A percentile compares a stretch with the other conserved stretches of the same genome.
Conservation (phyloP, 2,797 vertebrate genomes). For the Pachyuromys duprasi region DNA sequence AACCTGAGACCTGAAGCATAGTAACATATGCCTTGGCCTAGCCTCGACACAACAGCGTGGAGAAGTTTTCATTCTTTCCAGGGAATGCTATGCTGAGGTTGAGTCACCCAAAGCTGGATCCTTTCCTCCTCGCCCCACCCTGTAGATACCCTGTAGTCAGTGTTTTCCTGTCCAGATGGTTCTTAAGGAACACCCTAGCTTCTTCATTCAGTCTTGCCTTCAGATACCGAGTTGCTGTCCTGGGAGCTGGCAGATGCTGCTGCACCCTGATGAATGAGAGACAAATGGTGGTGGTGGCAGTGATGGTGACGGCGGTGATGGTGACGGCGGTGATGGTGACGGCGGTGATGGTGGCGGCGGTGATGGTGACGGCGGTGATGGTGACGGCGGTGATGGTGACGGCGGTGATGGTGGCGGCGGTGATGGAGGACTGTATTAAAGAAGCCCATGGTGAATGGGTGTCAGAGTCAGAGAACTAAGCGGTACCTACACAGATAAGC, state of each 20-base stretch:
- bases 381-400: fast-evolving
- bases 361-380: neutral
- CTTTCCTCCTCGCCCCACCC: neutral
- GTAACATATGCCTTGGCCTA: neutral
- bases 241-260: fast-evolving
- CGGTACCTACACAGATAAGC: neutral
- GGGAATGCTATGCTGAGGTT: neutral
- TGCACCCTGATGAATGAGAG: neutral
- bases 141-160: neutral
- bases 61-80: neutral
- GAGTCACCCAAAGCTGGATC: neutral
- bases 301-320: neutral
- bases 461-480: neutral
- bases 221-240: neutral
- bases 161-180: neutral
- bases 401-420: neutral
- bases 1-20: neutral
- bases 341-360: neutral
- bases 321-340: neutral
- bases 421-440: neutral
- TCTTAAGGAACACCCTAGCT: neutral
- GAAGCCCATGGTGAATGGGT: neutral
- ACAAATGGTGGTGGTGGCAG: neutral
- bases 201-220: neutral
- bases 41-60: neutral